Base-by-base conservation (phyloP, 1,140 invertebrate species). In the Zaprionus vittiger region DNA sequence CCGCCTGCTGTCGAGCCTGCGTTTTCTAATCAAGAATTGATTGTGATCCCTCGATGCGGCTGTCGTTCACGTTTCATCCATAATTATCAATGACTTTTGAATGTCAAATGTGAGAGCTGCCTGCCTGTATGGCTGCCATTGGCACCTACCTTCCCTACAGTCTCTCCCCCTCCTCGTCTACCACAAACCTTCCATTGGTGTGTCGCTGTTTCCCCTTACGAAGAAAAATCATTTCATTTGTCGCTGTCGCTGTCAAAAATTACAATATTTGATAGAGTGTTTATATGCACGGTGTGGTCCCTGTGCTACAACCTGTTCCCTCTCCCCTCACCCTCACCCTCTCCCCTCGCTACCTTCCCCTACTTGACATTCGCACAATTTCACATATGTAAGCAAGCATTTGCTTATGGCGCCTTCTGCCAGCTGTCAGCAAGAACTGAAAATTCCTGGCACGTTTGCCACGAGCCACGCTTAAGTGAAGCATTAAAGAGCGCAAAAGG, bases 51-150 rank as follows among this genome's bases (percentile, higher is more conserved):
- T 90, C 80, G 85, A 85, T 90, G 85, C 85, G 85, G 81, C 85
- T 90, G 85, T 90, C 85, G 85, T 90, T 90, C 85, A 90, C 85
- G 85, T 90, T 90, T 90, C 81, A 86, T 71, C 79, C 85, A 90
- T 90, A 90, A 90, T 90, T 90, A 90, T 90, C 85, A 90, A 90
- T 90, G 85, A 90, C 85, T 90, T 90, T 90, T 90, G 85, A 90
- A 90, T 90, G 85, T 90, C 85, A 90, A 90, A 90, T 90, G 85
- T 91, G 81, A 81, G 80, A 68, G 72, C 79, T 76, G 77, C 31
- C 9, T 31, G 31, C 7, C 31, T 71, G 83, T 9, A 9, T 79
- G 78, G 24, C 74, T 73, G 81, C 81, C 81, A 81, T 81, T 87
- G 81, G 79, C 84, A 89, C 81, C 71, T 66, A 62, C 47, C 61